A percentile compares a stretch with the other conserved stretches of the same genome.
Conservation (phyloP, 2,797 vertebrate genomes). For the Myiothlypis coronata region DNA sequence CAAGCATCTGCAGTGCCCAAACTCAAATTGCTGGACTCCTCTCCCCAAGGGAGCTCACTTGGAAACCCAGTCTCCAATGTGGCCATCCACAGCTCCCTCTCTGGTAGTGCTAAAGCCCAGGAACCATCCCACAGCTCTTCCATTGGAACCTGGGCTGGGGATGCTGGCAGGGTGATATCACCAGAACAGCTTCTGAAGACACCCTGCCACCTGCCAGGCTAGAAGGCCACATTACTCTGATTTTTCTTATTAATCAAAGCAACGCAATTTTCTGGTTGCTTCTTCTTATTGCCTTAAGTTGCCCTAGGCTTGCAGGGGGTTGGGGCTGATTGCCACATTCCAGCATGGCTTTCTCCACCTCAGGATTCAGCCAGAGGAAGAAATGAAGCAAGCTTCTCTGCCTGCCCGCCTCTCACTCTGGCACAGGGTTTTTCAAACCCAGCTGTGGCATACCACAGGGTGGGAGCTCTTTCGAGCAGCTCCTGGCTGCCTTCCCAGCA, state of each 20-base stretch:
- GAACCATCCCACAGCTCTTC: background rate
- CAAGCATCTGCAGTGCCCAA: fast-evolving
- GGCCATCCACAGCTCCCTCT: background rate
- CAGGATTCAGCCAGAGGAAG: background rate
- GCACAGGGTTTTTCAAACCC: background rate
- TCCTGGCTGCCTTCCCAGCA: background rate
- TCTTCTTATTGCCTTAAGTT: background rate
- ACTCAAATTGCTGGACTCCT: background rate
- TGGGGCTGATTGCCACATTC: background rate
- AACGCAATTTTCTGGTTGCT: background rate
- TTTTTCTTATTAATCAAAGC: background rate
- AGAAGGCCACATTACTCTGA: background rate
- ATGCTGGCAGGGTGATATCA: background rate
- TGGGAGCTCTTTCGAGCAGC: background rate
- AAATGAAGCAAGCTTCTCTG: background rate
- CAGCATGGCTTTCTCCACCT: background rate
- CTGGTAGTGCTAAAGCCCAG: background rate
- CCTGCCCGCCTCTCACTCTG: background rate
- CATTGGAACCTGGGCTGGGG: fast-evolving
- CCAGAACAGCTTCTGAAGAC: background rate
- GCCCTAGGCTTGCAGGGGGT: background rate
- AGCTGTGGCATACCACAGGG: background rate
- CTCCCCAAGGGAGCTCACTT: fast-evolving
- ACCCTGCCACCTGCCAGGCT: background rate
- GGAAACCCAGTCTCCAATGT: fast-evolving